Evolutionary conservation across 35 echinoderm and acorn worm species (phyloP), one percentile per base, ranked within the genome.

Genomic region (Anneissia japonica): DNA sequence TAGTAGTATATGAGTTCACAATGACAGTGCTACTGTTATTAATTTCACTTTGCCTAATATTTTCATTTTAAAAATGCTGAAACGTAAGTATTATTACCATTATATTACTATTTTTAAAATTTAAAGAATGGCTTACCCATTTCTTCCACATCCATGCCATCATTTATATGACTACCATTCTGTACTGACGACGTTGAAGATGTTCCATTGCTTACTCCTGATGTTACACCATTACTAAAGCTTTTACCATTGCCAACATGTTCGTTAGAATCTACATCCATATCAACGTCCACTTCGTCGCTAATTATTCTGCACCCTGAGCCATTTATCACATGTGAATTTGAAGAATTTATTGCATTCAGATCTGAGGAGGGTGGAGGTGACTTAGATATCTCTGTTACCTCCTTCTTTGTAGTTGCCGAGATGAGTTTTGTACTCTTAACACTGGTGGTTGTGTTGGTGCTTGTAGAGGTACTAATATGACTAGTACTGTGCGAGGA

Each of bases 81-180:
- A n/a, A n/a, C n/a, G n/a, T n/a, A n/a, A n/a, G n/a, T n/a, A n/a
- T n/a, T n/a, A n/a, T n/a, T n/a, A n/a, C n/a, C n/a, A n/a, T n/a
- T n/a, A n/a, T n/a, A 75, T 0, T 77, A 32, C 76, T 37, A 35
- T 77, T 37, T 32, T 13, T 23, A 34, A 21, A 11, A 46, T 11
- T 21, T 43, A 82, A 16, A 7, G 6, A 46, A 7, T 39, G 10
- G 0, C 89, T 34, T 74, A 99, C 96, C 96, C 89, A 89, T 89
- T 28, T 99, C 96, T 72, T 99, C 96, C 41, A 84, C 91, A 37
- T 99, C 96, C 96, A 94, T 94, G 26, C 94, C 92, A 34, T 99
- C 96, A 35, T 76, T 83, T 75, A 82, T 86, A 74, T 82, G 82
- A 77, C 89, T 89, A 73, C 93, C 96, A 90, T 93, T 93, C 46